Evolutionary conservation across 2,888 invertebrate genomes (phyloP).

Genomic region (Sarcophaga rosellei): DNA sequence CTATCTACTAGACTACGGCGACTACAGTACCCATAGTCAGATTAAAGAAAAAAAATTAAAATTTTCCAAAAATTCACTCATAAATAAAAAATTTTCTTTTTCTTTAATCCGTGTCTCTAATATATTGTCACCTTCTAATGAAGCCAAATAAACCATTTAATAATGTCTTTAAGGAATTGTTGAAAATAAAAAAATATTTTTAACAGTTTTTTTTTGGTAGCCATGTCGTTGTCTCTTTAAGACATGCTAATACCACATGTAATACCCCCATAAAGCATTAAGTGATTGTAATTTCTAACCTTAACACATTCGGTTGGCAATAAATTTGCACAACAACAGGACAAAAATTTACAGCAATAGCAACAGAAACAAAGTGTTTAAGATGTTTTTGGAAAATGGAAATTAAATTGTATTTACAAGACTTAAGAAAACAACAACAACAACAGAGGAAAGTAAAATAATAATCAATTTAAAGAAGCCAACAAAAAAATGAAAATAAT

Average conservation of each 20-base stretch:
- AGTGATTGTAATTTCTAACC: slow-evolving; percentile 66
- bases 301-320: slow-evolving; percentile 56
- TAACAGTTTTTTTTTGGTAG: not conserved
- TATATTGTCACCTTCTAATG: not conserved
- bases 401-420: slow-evolving; percentile 65
- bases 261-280: slow-evolving; percentile 40
- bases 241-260: slow-evolving; percentile 49
- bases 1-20: too few relatives aligned
- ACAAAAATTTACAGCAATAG: not conserved
- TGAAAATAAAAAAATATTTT: not conserved
- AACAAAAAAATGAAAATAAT: not conserved
- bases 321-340: slow-evolving; percentile 42
- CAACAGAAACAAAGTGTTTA: slow-evolving; percentile 30
- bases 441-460: not conserved
- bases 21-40: too few relatives aligned
- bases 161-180: slow-evolving; percentile 6
- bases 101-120: not conserved
- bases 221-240: slow-evolving; percentile 46
- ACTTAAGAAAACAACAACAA: slow-evolving; percentile 29
- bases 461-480: not conserved
- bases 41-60: not conserved
- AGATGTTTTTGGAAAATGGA: slow-evolving; percentile 39
- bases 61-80: not conserved
- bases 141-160: slow-evolving; percentile 1
- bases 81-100: slow-evolving; percentile 14